A percentile compares a stretch with the other conserved stretches of the same genome.
Conservation (phyloP, 2,113 vertebrate genomes). For the Oriolus oriolus region DNA sequence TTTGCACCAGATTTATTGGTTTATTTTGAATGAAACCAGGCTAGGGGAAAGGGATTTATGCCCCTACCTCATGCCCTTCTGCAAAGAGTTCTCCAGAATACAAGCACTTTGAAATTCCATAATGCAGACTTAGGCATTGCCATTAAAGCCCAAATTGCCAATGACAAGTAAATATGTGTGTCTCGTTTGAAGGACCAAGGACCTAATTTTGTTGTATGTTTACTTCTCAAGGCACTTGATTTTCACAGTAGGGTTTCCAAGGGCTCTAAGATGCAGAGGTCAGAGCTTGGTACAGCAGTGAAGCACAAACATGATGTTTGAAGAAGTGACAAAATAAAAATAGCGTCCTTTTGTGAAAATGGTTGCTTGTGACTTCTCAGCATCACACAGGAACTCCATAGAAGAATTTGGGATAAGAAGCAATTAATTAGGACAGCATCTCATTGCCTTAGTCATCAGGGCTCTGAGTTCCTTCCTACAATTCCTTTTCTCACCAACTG, state of each 20-base stretch:
- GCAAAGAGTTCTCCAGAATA: neutral
- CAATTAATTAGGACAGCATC: neutral
- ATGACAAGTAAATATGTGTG: neutral
- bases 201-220: neutral
- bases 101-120: neutral
- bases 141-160: neutral
- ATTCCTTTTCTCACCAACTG: neutral
- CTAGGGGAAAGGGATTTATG: neutral
- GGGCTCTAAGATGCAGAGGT: neutral
- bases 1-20: neutral
- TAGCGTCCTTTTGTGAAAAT: neutral
- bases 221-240: neutral
- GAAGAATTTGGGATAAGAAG: neutral
- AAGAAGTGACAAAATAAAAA: neutral
- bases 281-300: neutral
- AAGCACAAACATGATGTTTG: neutral
- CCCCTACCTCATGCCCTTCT: neutral
- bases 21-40: neutral
- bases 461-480: neutral
- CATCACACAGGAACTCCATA: neutral
- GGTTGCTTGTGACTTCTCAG: neutral
- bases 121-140: neutral
- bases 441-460: neutral
- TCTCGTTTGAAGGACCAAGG: neutral
- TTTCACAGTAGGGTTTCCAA: neutral